Evolutionary conservation across 2,888 invertebrate genomes (phyloP).

Genomic region (Tinea pellionella): DNA sequence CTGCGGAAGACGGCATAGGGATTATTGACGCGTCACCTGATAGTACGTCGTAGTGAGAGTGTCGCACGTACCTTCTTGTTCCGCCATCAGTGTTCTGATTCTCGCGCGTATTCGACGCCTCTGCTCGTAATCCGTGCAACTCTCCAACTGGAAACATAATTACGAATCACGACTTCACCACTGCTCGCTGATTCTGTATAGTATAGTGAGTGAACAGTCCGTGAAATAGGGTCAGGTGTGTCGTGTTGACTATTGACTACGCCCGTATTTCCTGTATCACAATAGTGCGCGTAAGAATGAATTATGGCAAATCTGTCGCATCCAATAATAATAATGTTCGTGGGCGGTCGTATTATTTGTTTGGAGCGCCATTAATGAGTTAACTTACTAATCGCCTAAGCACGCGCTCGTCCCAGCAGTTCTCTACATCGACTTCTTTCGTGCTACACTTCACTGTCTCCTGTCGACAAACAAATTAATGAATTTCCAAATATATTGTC

Average conservation of each 20-base stretch:
- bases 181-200: too few species aligned
- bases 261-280: too few species aligned
- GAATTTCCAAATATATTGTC: too few species aligned
- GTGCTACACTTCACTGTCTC: conserved; percentile 35
- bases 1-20: conserved; percentile 26
- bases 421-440: conserved; percentile 72
- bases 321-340: too few species aligned
- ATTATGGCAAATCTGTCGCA: too few species aligned
- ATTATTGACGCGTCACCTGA: neutral
- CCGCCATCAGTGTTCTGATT: conserved; percentile 86
- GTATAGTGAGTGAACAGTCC: neutral
- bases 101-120: conserved; percentile 83
- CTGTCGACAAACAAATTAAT: too few species aligned
- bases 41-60: neutral
- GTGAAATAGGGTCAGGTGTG: neutral
- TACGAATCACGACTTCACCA: too few species aligned
- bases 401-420: conserved; percentile 82
- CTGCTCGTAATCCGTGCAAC: conserved; percentile 88
- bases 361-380: neutral
- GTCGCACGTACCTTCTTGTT: conserved; percentile 79
- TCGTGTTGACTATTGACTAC: neutral
- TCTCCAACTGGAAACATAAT: conserved; percentile 76
- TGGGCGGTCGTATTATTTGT: too few species aligned
- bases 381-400: conserved; percentile 76
- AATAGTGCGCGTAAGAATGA: too few species aligned